Base-by-base conservation (phyloP, 2,113 vertebrate species). In the Carassius auratus region DNA sequence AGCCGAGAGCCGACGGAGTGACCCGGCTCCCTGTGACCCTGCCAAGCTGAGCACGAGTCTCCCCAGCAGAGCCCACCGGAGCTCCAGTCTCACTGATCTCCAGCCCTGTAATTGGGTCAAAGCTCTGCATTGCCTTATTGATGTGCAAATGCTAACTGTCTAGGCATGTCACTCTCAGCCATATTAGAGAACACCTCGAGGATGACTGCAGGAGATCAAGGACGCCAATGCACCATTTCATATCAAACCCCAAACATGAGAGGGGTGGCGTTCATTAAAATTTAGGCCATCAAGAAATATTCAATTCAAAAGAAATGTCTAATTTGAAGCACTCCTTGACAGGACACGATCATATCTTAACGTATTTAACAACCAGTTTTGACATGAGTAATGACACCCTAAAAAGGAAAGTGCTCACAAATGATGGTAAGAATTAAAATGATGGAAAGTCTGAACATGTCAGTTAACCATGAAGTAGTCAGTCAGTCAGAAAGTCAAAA, bases 61-160 rank as follows among this genome's bases (percentile, higher is more conserved):
- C 57, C 69, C 42, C 50, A 50, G 38, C 59, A 8, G 30, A 59
- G 38, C 84, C 26, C 23, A 61, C 36, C 21, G 26, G 26, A 83
- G 81, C 68, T 38, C 79, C 78, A 61, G 76, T 15, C 77, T 61
- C 76, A 69, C 83, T 84, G 45, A 59, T 92, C 86, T 92, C 90
- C 86, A 87, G 81, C 30, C 66, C 86, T 5, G 92, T 93, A 93
- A 93, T 93, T 93, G 93, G 93, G 93, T 93, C 92, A 94, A 92
- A 92, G 90, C 91, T 90, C 86, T 85, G 87, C 89, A 85, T 86
- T 90, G 78, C 85, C 89, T 91, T 91, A 92, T 92, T 93, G 92
- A 94, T 92, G 93, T 94, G 93, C 92, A 93, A 93, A 93, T 93
- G 57, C 84, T 84, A 78, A 84, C 84, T 84, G 86, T 89, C 71